Evolutionary conservation across 2,113 vertebrate genomes (phyloP).

Genomic region (Passer domesticus): DNA sequence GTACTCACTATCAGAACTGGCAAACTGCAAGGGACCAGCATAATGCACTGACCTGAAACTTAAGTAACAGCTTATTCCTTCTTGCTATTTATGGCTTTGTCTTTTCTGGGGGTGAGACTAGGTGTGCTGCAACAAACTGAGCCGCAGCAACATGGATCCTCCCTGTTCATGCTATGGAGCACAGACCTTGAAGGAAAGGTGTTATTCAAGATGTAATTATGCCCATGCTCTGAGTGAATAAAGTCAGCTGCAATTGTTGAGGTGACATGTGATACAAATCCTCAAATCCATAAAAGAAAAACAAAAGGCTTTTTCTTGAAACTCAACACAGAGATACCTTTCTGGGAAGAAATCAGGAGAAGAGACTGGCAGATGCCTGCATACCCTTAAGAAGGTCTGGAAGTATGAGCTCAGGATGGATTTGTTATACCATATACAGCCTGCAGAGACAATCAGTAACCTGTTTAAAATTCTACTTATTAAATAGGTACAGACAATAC

Average conservation of each 20-base stretch:
- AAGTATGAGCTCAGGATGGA: background rate
- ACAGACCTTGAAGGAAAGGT: background rate
- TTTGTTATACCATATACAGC: background rate
- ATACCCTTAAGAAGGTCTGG: background rate
- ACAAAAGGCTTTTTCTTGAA: background rate
- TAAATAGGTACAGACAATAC: background rate
- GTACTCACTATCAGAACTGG: background rate
- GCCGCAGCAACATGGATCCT: background rate
- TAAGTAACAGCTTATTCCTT: background rate
- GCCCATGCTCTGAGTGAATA: background rate
- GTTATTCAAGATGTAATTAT: background rate
- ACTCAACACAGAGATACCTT: background rate
- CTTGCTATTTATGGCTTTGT: background rate
- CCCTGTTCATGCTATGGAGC: background rate
- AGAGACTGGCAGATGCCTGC: background rate
- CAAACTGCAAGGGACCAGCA: background rate
- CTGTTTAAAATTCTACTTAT: background rate
- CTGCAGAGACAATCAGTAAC: background rate
- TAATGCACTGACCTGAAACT: background rate
- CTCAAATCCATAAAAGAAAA: background rate
- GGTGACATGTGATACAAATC: background rate
- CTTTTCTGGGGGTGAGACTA: background rate
- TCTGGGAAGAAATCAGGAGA: background rate
- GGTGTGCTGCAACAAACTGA: background rate
- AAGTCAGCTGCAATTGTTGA: background rate